Evolutionary conservation across 2,888 invertebrate species (phyloP).

Genomic region (Metalampra italica): DNA sequence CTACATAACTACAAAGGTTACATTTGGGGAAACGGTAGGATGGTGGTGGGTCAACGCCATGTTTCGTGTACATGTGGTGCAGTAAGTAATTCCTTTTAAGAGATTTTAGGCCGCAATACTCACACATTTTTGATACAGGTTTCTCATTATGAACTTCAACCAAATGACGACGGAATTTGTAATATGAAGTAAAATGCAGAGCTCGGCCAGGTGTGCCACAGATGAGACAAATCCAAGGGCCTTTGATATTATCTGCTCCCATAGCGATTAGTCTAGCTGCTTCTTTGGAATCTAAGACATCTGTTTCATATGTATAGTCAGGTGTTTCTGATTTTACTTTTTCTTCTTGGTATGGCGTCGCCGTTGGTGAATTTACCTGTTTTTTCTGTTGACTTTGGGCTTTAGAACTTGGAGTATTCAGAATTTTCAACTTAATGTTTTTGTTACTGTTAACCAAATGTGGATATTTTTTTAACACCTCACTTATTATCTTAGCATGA

Average conservation of each 20-base stretch:
- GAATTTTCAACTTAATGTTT: conserved; percentile 91
- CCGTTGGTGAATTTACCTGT: conserved; percentile 16
- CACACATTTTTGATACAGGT: conserved; percentile 87
- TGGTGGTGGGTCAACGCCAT: conserved; percentile 85
- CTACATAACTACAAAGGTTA: conserved; percentile 85
- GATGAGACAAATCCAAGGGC: conserved; percentile 89
- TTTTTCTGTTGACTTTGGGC: conserved; percentile 19
- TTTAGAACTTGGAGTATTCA: conserved; percentile 76
- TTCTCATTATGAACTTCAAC: conserved; percentile 88
- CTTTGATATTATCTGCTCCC: conserved; percentile 81
- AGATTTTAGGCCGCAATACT: conserved; percentile 90
- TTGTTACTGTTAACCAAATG: conserved; percentile 92
- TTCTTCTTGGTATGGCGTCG: conserved; percentile 18
- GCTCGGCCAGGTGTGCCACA: conserved; percentile 84
- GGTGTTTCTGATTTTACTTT: conserved; percentile 34
- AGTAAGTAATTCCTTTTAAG: conserved; percentile 84
- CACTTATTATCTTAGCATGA: conserved; percentile 92
- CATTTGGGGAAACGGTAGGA: conserved; percentile 88
- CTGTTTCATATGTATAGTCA: conserved; percentile 62
- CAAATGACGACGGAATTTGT: conserved; percentile 88
- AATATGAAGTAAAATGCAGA: conserved; percentile 86
- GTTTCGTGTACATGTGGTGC: conserved; percentile 89
- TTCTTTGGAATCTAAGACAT: conserved; percentile 80
- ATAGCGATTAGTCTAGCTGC: conserved; percentile 79
- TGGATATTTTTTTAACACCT: conserved; percentile 92